phyloP scores from a whole-genome alignment of 2,113 vertebrate genomes.

The Piaya cayana region DNA sequence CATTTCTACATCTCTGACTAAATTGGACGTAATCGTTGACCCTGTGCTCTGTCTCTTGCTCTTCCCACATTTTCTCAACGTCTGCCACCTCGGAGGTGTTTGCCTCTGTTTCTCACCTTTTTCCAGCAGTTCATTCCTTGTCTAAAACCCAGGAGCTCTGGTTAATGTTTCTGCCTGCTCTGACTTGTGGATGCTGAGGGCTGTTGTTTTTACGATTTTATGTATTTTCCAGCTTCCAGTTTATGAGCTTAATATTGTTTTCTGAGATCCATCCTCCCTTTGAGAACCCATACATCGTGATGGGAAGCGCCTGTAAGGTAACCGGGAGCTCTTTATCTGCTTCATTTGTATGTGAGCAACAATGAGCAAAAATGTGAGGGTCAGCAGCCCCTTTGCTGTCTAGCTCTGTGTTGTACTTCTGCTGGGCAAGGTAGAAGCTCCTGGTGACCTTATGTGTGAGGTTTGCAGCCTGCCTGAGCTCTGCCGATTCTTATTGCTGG shows the following conservation, averaged over 20 bases:
- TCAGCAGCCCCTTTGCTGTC: no score
- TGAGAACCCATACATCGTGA: fast-evolving
- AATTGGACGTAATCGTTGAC: not conserved
- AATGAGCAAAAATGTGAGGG: not conserved
- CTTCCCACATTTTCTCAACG: fast-evolving
- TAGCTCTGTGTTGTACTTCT: not conserved
- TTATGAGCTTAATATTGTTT: not conserved
- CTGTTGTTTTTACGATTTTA: fast-evolving
- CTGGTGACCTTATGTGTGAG: not conserved
- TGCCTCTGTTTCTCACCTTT: not conserved
- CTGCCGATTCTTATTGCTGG: not conserved
- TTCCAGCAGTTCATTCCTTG: not conserved
- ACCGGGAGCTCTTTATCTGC: not conserved
- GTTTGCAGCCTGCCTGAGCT: not conserved
- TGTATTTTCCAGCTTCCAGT: not conserved
- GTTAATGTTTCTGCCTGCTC: not conserved
- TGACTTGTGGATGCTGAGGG: not conserved
- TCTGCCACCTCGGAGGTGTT: not conserved
- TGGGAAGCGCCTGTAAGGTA: not conserved
- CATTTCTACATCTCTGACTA: not conserved
- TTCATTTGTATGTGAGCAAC: fast-evolving
- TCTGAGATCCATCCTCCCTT: not conserved
- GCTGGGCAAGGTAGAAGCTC: not conserved
- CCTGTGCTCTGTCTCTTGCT: not conserved
- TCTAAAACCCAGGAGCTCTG: not conserved